Base-by-base conservation (phyloP, 2,888 invertebrate species). In the Leptinotarsa haldemani region DNA sequence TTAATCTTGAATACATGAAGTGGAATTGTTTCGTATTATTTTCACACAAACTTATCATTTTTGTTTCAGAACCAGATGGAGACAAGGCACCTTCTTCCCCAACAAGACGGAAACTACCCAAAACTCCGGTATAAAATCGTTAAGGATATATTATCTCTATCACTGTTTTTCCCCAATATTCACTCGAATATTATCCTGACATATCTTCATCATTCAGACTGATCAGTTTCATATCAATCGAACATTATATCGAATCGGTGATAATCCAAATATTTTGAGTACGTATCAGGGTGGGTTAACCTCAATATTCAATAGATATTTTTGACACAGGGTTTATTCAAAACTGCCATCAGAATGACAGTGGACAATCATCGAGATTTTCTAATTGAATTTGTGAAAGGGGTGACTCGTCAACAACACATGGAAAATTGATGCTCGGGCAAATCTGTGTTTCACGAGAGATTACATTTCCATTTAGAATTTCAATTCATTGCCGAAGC, bases 71-170 rank as follows among this genome's bases (percentile, higher is more conserved):
- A 90, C 92, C 93, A 83, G 95, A 95, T 88, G 91, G 91, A 86
- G 95, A 95, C 89, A 95, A 95, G 80, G 85, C 94, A 84, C 95
- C 95, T 86, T 93, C 95, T 82, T 95, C 95, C 86, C 95, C 96
- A 85, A 95, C 96, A 82, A 92, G 96, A 91, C 93, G 97, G 92
- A 96, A 96, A 93, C 92, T 97, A 90, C 97, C 97, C 89, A 96
- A 96, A 93, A 97, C 97, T 89, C 97, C 97, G 94, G 96, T 97
- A 95, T 94, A 95, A 94, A 93, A 90, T 90, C 88, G 77, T 15
- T 25, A 61, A 70, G 66, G 50, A 69, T 73, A 70, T 70, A 61
- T 40, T 30, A 25, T 61, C 61, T 61, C 16, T 66, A 58, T 22
- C 58, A 56, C n/a, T 53, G 70, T 70, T 63, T 66, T 70, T 67